Evolutionary conservation across 2,113 vertebrate species (phyloP), one percentile per base, ranked within the genome.

Genomic region (Cryptoleucopteryx plumbea): DNA sequence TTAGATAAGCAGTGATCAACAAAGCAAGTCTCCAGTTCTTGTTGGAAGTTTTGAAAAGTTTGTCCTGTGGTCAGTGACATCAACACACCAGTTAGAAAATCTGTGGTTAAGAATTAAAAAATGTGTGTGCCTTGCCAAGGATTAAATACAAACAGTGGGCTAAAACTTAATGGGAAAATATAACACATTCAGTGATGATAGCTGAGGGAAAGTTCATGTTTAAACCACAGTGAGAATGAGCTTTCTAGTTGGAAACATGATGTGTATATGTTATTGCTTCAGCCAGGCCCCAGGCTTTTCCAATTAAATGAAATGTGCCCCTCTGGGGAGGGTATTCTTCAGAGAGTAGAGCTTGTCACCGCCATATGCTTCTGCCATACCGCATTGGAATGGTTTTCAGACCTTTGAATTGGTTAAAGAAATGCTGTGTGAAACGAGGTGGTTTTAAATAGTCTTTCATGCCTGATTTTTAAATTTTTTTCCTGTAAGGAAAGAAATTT

Each of bases 191-290:
- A 45, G 59, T 79, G 80, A 68, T 86, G 80, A 67, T 71, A 82
- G 59, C 63, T 63, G 34, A 93, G 40, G 48, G 87, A 88, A 94
- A 86, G 85, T 65, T 93, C 9, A 23, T 86, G 43, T 71, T 88
- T 83, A 83, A 94, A 90, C 75, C 31, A 11, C 47, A 74, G 74
- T n/a, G 32, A 88, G 75, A 95, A 88, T 62, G 59, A 82, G n/a
- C 67, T 81, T 81, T 83, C 45, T 62, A 43, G 38, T 7, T 78
- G 47, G 42, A 94, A 93, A 74, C 47, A 31, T 86, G 65, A 84
- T 53, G 90, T 91, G 52, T 42, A 29, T 85, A n/a, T 88, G 79
- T 72, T 95, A 50, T 0, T 88, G 74, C 55, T 96, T 91, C 59
- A 68, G 32, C 86, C 71, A 75, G 56, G 50, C 78, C 84, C 17